These are phyloP conservation scores for Sander lucioperca DNA, from an alignment of 2,113 vertebrate species.

Conservation along the genomic window DNA sequence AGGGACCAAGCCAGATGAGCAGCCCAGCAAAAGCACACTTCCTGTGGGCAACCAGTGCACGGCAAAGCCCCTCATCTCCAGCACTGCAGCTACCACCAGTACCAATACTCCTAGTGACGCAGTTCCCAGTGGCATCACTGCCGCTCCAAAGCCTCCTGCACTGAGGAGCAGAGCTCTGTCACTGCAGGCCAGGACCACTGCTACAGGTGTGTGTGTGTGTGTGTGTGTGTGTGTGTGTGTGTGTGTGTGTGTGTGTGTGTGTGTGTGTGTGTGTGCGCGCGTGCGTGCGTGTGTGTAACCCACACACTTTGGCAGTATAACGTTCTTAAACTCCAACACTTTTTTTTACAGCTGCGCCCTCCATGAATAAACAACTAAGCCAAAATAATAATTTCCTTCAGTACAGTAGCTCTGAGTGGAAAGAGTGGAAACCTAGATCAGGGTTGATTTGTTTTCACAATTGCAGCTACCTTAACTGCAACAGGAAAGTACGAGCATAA, in stretches of 20 bases:
- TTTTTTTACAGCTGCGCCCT: background rate
- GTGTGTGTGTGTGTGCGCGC: background rate
- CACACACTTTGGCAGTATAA: no score
- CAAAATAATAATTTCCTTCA: background rate
- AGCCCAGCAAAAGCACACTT: conserved; percentile 32
- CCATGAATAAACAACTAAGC: background rate
- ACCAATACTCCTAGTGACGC: conserved; percentile 8
- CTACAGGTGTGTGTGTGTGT: conserved; percentile 47
- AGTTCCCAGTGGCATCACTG: background rate
- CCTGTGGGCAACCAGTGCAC: conserved; percentile 33
- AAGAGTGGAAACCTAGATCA: background rate
- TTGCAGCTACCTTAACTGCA: background rate
- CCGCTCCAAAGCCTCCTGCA: conserved; percentile 26
- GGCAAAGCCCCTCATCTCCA: background rate
- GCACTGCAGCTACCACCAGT: background rate
- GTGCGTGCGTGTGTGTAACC: background rate
- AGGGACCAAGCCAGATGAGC: conserved; percentile 47
- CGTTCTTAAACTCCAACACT: no score
- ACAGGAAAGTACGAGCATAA: background rate
- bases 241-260: background rate
- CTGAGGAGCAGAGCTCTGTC: conserved; percentile 63
- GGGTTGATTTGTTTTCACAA: background rate
- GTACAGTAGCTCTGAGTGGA: background rate
- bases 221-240: background rate
- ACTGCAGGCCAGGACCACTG: conserved; percentile 57